Evolutionary conservation across 2,113 vertebrate species (phyloP).

Genomic region (Myrmecophaga tridactyla): DNA sequence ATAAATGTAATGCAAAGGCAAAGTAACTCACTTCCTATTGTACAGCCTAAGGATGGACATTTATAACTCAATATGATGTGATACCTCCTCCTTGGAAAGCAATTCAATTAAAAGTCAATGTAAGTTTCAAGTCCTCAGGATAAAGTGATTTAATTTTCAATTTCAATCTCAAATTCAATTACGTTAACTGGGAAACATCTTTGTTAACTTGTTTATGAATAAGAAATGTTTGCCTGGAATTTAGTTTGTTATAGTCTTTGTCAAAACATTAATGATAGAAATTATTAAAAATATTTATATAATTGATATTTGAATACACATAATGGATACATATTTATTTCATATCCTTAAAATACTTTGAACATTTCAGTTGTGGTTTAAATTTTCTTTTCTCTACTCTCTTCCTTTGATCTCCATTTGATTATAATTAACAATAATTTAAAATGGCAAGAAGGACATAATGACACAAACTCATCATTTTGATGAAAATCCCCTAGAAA

Average conservation of each 20-base stretch:
- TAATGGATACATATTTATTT: not conserved
- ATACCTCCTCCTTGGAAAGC: slow-evolving; percentile 63
- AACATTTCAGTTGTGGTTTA: not conserved
- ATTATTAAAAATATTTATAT: not conserved
- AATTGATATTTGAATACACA: not conserved
- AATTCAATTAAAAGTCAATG: slow-evolving; percentile 67
- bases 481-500: slow-evolving; percentile 1
- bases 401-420: not conserved
- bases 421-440: slow-evolving; percentile 32
- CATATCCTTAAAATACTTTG: not conserved
- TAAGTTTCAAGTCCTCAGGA: slow-evolving; percentile 46
- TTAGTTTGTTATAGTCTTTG: not conserved
- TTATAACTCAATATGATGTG: slow-evolving; percentile 60
- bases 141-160: slow-evolving; percentile 44
- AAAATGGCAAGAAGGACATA: not conserved
- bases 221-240: not conserved
- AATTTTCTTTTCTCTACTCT: not conserved
- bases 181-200: not conserved
- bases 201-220: slow-evolving; percentile 10
- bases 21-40: not conserved
- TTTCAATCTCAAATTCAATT: slow-evolving; percentile 35
- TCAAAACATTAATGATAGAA: not conserved
- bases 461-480: not conserved
- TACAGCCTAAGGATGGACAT: not conserved
- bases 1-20: not conserved